Evolutionary conservation across 37 sponge, comb jelly and placozoan species (phyloP), one percentile per base, ranked within the genome.

Genomic region (Oopsacas minuta): DNA sequence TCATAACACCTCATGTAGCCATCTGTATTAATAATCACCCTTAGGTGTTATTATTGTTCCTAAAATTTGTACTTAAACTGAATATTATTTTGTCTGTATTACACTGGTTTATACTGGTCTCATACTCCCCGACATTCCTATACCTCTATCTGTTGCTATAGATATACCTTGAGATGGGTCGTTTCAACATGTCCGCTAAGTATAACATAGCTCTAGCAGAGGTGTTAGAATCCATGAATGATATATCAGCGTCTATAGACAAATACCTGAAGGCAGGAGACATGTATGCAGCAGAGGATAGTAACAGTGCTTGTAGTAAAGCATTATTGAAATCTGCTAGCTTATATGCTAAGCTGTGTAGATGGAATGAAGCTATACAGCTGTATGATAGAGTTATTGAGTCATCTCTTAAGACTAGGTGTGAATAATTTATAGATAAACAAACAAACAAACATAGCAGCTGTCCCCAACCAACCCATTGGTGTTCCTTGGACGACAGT

Each of bases 101-200:
- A n/a, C n/a, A 42, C 49, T 15, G 49, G 15, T 8, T 42, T 42
- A 42, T 42, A 42, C 49, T 42, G 49, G 8, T 17, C 49, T 42
- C 15, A 42, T 42, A 42, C 49, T 17, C 49, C 15, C 8, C 49
- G 49, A 42, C 49, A 42, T 42, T 15, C 49, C 49, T 42, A 15
- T 8, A 17, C 15, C 8, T 42, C n/a, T 42, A 17, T 42, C 49
- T 42, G 12, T 42, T 15, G 8, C 49, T 12, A 3, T 12, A 61
- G 75, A 61, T 61, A 25, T 61, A 61, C 75, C 75, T 61, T 5
- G 75, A 61, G 75, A 61, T 61, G 75, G 75, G 75, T 34, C 20
- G 75, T 25, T 61, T 61, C 75, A 61, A 12, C 75, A 61, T 61
- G 75, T 25, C 75, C 7, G 75, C 75, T 12, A 61, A 61, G 30